These are phyloP conservation scores for Aegypius monachus DNA, from an alignment of 2,113 vertebrate species.

Conservation along the genomic window DNA sequence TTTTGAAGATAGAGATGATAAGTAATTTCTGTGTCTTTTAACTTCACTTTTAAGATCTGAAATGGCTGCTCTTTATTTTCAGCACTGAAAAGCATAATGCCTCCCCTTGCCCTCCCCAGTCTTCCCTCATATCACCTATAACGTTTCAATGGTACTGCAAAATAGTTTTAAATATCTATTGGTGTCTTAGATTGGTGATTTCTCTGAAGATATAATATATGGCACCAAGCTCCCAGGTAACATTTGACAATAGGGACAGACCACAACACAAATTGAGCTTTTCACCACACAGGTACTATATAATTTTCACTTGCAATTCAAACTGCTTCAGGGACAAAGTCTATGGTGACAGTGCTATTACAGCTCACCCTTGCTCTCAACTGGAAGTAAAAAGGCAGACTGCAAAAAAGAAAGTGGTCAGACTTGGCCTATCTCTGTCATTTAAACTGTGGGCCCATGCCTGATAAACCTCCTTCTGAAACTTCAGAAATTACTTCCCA, in stretches of 20 bases:
- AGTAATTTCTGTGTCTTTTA: not conserved
- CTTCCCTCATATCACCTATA: accelerated
- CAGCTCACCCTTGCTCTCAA: not conserved
- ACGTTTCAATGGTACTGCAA: not conserved
- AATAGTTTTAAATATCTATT: not conserved
- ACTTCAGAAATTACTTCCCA: not conserved
- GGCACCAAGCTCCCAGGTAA: not conserved
- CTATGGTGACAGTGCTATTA: not conserved
- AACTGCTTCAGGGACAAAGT: not conserved
- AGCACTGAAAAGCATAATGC: not conserved
- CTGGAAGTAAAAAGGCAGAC: not conserved
- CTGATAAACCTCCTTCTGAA: not conserved
- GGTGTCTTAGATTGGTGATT: not conserved
- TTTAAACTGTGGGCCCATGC: not conserved
- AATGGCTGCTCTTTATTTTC: not conserved
- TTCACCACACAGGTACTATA: not conserved
- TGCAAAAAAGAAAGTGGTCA: not conserved
- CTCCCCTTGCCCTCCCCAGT: not conserved
- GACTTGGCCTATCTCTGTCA: not conserved
- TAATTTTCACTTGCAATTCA: not conserved
- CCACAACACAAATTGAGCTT: not conserved
- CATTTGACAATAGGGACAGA: not conserved
- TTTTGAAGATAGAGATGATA: not conserved
- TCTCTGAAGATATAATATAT: not conserved
- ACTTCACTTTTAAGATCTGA: not conserved